Base-by-base conservation (phyloP, 2,797 vertebrate genomes). In the Megaceryle alcyon region DNA sequence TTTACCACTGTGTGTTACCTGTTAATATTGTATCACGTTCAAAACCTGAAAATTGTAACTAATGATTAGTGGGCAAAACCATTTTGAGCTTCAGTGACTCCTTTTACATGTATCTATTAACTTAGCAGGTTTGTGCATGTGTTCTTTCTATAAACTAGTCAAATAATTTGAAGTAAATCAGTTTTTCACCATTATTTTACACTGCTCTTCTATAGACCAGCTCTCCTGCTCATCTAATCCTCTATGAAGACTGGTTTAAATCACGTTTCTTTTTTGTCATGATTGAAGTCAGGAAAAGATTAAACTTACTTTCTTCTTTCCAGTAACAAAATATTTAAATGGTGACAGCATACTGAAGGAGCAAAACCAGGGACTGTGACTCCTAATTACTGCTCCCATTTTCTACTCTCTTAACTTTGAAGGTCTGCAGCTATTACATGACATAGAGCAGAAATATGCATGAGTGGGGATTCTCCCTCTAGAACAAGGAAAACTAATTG, bases 301-400 rank as follows among this genome's bases (percentile, higher is more conserved):
- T 88, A 86, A 86, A 76, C 37, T 79, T 77, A 33, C 29, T 94
- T 93, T 92, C 65, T 93, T 85, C 72, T 88, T 88, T 75, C 31
- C 21, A 86, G 59, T 53, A 88, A 92, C 77, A 91, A 88, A 95
- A 92, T 82, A 87, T 66, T 95, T 94, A 87, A 91, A 88, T 59
- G 56, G 83, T 82, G 85, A 92, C 66, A 94, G 86, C 70, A 82
- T 33, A 86, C 21, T 51, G 46, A 70, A 92, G 86, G 68, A 96
- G 63, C 19, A 88, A 90, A 94, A 86, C 41, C 82, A 86, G 81
- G 83, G 78, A 70, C 80, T 70, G 48, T 26, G 64, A 72, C 51
- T 94, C 44, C 59, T 94, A 95, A 96, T 94, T 88, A 91, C 43
- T 69, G 37, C 70, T 85, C 16, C 81, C 39, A 88, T 68, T 93